Base-by-base conservation (phyloP, 2,888 invertebrate species). In the Geotrupes spiniger region DNA sequence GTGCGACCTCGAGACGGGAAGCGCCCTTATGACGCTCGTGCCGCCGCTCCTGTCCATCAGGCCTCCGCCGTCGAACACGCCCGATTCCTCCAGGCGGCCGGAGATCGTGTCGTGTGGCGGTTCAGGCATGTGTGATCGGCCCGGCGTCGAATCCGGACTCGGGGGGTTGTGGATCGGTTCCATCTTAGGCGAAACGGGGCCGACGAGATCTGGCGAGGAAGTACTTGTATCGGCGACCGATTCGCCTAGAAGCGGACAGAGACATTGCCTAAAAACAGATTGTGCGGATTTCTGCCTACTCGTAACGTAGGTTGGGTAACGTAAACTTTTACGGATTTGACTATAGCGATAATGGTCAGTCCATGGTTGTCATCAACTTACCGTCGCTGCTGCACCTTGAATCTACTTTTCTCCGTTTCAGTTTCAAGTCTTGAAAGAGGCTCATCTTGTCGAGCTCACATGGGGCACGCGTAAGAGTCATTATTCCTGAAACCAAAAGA, bases 371-470 rank as follows among this genome's bases (percentile, higher is more conserved):
- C 14, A 5, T 8, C 28, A 37, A 76, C 84, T 84, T 74, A 85
- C 92, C 93, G 86, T 93, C 93, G 78, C 92, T 92, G 78, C 92
- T 92, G 81, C 93, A 91, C 80, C 94, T 84, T 77, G 94, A 93
- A 82, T 93, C 92, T 76, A 94, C 90, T 85, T 95, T 92, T 81
- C 93, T 89, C 81, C 94, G 86, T 85, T 95, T 95, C 78, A 95
- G 82, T 83, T 95, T 95, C 81, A 94, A 87, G 83, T 94, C 93
- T 86, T 94, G 93, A 84, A 93, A 94, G 80, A 94, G 90, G 89
- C 93, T 94, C 93, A 94, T 94, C 82, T 91, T 92, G 89, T 91
- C 91, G 84, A 91, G 89, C 86, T 92, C 91, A 85, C 91, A 92
- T 84, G 91, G 90, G 83, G 89, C 88, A 84, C 90, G 90, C 87